Conservation (phyloP, 2,797 vertebrate species). For the Synanceia verrucosa region DNA sequence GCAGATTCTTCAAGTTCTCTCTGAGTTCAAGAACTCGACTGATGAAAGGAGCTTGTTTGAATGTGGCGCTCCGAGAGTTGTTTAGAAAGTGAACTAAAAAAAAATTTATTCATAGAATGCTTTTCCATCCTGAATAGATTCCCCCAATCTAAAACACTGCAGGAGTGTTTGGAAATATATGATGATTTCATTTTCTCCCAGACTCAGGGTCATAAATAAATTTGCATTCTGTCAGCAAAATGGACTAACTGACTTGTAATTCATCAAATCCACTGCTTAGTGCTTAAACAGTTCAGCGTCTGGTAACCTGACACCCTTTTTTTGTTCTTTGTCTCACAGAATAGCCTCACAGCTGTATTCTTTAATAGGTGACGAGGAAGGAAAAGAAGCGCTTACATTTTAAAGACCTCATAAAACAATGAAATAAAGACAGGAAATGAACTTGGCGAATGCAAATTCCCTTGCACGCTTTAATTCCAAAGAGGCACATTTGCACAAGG, state of each 20-base stretch:
- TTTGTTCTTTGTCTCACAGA: neutral
- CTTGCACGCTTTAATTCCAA: conserved; percentile 30
- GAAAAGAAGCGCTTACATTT: conserved; percentile 49
- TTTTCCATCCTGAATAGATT: conserved; percentile 76
- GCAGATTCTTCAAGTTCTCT: conserved; percentile 44
- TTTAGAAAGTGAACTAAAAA: conserved; percentile 54
- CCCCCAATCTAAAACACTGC: conserved; percentile 77
- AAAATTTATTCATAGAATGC: conserved; percentile 76
- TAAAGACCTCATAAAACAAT: conserved; percentile 60
- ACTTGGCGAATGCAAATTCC: conserved; percentile 36
- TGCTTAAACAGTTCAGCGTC: conserved; percentile 61
- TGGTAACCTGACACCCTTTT: conserved; percentile 53
- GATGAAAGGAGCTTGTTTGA: conserved; percentile 29
- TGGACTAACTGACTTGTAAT: conserved; percentile 72
- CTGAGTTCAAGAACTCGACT: conserved; percentile 32
- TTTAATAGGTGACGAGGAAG: conserved; percentile 41
- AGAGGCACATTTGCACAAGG: conserved; percentile 24
- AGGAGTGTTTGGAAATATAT: conserved; percentile 71
- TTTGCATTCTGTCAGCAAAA: conserved; percentile 75
- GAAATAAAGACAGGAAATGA: conserved; percentile 54
- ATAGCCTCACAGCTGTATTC: conserved; percentile 43
- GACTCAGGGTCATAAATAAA: conserved; percentile 76
- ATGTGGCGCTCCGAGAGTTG: conserved; percentile 30
- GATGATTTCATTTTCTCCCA: conserved; percentile 81
- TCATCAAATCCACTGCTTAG: conserved; percentile 67